phyloP scores from a whole-genome alignment of 2,797 vertebrate genomes.

The Allobates femoralis region DNA sequence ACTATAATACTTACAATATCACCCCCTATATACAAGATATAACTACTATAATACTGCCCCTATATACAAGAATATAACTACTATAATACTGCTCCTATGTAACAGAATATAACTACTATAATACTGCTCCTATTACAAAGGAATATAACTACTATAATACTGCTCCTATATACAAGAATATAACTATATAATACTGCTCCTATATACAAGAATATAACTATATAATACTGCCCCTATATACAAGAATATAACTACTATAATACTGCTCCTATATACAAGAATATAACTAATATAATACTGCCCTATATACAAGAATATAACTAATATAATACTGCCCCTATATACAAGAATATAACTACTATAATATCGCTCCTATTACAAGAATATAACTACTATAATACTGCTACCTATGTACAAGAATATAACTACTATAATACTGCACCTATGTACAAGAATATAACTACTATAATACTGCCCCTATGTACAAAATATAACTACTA shows the following conservation, averaged over 20 bases:
- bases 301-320: too few species aligned
- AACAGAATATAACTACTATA: neutral
- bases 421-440: neutral
- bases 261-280: neutral
- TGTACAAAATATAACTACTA: too few species aligned
- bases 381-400: too few species aligned
- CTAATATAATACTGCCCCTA: neutral
- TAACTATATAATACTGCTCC: too few species aligned
- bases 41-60: too few species aligned
- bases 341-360: neutral
- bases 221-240: neutral
- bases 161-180: neutral
- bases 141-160: slow-evolving; percentile 4
- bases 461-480: neutral
- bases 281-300: neutral
- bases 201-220: too few species aligned
- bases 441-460: neutral
- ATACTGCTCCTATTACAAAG: neutral
- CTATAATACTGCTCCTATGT: too few species aligned
- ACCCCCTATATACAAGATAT: too few species aligned
- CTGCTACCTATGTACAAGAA: too few species aligned
- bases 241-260: neutral
- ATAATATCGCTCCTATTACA: neutral
- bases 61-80: too few species aligned
- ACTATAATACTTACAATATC: neutral